Base-by-base conservation (phyloP, 1,140 invertebrate genomes). In the Pseudomyrmex gracilis region DNA sequence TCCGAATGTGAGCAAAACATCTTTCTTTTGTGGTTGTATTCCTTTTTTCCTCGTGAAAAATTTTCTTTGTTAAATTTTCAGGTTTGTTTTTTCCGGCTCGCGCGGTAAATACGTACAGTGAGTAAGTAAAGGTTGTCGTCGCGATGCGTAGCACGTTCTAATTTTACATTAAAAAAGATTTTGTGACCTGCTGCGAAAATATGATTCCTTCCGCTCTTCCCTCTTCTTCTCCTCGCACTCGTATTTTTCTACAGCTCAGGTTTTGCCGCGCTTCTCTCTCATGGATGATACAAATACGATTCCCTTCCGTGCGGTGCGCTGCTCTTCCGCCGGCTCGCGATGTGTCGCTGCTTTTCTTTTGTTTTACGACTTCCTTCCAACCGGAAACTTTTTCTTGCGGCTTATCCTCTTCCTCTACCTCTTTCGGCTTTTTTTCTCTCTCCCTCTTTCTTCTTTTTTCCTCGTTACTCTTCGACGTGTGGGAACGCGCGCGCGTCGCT, bases 301-400 rank as follows among this genome's bases (percentile, higher is more conserved):
- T 45, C 15, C 15, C 66, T 70, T 60, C 20, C 20, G n/a, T 24
- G 60, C 60, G 45, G 34, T 45, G 63, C 74, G 49, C 34, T 47
- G 74, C 64, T 78, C 63, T 58, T 47, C 64, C 76, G 24, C 43
- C 53, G 53, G 68, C 24, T 24, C 68, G 13, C 45, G 43, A 53
- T 57, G 17, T 17, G 47, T 55, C 45, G 49, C 20, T 3, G 4
- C 2, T 8, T 55, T 63, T 58, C 51, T 66, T 68, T 61, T 53
- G 17, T 60, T 22, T 84, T 58, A 60, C 85, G 67, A 87, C 85
- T 84, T 84, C 73, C 85, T 67, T 77, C 55, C 47, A 55, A 58
- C 34, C 51, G 57, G 51, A 82, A 47, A 43, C 80, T 77, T 64
- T 73, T 86, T 64, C 66, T 83, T 73, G 70, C 60, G 70, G 73